Evolutionary conservation across 2,888 invertebrate genomes (phyloP), one percentile per base, ranked within the genome.

Genomic region (Mellilla xanthometata): DNA sequence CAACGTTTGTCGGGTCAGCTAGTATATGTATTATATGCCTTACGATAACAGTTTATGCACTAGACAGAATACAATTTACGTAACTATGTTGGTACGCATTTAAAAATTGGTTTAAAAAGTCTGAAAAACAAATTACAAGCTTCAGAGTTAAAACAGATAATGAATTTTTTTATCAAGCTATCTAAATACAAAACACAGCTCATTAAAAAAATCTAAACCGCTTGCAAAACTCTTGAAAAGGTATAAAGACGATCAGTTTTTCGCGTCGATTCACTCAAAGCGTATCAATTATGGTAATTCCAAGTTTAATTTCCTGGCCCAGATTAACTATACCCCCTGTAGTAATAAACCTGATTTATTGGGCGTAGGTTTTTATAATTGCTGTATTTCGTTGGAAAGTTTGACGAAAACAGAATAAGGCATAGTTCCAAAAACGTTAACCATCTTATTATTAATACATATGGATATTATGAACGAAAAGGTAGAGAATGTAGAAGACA

Each of bases 241-340:
- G 72, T 68, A 66, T 67, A 69, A 74, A 72, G 58, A 60, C 76
- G 78, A 81, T 85, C 79, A 76, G 82, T 85, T 87, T 85, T 87
- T 85, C 76, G 75, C 83, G 58, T 79, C 74, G 73, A 70, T 86
- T 75, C 82, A 72, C 80, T 68, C 60, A 72, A 81, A 78, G 73
- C 81, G 85, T 85, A 88, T 88, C 88, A 88, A 88, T 89, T 89
- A 89, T 89, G 87, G 79, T 84, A 86, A 89, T 87, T 75, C 81
- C 72, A 57, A 68, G 75, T 85, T 89, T 88, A 89, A 89, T 88
- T 89, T 89, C 89, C 89, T 88, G 85, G 56, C 56, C 62, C 72
- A 76, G 83, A 87, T 87, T 88, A 86, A 81, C 81, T 70, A 73
- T 61, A 62, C 71, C 66, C 73, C 76, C 78, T 73, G 69, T 54